phyloP scores from a whole-genome alignment of 2,888 invertebrate genomes.

The Lepeophtheirus nordmannii region DNA sequence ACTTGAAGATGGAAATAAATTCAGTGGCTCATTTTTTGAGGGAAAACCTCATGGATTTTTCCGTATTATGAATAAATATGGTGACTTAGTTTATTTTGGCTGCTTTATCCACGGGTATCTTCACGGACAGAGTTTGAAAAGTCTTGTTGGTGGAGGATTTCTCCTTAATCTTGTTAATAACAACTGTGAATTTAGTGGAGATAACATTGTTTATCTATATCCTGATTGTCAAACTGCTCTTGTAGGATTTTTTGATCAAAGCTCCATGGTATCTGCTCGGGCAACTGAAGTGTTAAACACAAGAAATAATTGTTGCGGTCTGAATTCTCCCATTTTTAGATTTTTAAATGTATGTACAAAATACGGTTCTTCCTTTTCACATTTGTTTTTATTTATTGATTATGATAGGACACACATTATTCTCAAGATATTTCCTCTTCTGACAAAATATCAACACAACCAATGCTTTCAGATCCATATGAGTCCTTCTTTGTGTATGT shows the following conservation, averaged over 20 bases:
- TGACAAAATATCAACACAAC: neutral
- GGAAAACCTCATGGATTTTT: neutral
- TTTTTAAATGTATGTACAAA: neutral
- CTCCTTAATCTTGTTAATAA: neutral
- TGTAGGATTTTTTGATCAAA: neutral
- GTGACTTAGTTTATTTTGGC: neutral
- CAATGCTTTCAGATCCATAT: neutral
- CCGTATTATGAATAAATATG: neutral
- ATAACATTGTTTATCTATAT: neutral
- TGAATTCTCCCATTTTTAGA: neutral
- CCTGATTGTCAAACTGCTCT: neutral
- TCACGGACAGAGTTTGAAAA: neutral
- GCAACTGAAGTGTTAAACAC: neutral
- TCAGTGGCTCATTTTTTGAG: neutral
- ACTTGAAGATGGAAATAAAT: neutral
- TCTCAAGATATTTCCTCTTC: neutral
- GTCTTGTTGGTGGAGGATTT: neutral
- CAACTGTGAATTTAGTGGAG: neutral
- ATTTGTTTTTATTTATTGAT: neutral
- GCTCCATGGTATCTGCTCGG: neutral
- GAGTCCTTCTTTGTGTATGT: slow-evolving; percentile 1
- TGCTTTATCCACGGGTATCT: neutral
- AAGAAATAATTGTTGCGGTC: neutral
- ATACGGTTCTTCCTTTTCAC: neutral
- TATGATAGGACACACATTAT: neutral